phyloP scores from a whole-genome alignment of 1,140 invertebrate genomes.

The Pachypeltis micranthus region DNA sequence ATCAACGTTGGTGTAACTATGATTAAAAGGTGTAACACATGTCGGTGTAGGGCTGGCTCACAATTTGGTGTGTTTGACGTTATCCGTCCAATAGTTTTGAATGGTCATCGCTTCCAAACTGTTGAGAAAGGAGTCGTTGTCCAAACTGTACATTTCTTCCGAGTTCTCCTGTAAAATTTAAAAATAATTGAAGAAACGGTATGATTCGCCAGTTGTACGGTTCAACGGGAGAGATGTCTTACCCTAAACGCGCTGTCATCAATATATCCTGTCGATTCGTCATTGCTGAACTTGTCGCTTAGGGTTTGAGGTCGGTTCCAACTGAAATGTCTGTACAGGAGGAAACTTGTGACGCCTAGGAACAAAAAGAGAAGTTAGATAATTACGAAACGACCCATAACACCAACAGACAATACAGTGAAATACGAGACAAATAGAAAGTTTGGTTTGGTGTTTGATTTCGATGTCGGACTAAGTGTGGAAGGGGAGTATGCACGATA shows the following conservation, averaged over 20 bases:
- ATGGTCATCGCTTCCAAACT: conserved; percentile 85
- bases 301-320: conserved; percentile 69
- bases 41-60: no score
- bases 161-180: conserved; percentile 63
- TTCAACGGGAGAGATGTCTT: conserved; percentile 33
- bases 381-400: no score
- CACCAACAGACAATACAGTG: no score
- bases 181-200: not conserved
- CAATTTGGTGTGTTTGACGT: conserved; percentile 80
- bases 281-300: conserved; percentile 64
- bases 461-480: no score
- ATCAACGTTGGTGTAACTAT: no score
- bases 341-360: conserved; percentile 55
- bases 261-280: conserved; percentile 75
- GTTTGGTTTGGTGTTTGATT: no score
- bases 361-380: no score
- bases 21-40: no score
- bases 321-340: conserved; percentile 60
- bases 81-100: conserved; percentile 86
- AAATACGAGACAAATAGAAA: no score
- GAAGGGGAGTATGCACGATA: no score
- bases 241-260: conserved; percentile 79
- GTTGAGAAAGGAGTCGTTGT: conserved; percentile 84
- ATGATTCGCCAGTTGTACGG: not conserved
- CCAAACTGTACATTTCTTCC: conserved; percentile 82